These are phyloP conservation scores for Glyphotaelius pellucidus DNA, from an alignment of 2,888 invertebrate genomes.

Conservation along the genomic window DNA sequence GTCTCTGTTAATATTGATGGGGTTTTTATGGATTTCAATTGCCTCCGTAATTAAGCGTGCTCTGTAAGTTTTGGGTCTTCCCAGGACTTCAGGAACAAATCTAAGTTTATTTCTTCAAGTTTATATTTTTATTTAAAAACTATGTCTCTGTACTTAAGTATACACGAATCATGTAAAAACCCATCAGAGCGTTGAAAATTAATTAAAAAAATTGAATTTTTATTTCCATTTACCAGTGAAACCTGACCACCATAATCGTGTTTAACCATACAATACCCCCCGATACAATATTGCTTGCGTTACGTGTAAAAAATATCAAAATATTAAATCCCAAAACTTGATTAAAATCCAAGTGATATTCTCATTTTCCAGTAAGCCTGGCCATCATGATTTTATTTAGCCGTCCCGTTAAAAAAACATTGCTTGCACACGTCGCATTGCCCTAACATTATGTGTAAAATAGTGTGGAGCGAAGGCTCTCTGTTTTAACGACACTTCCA, in stretches of 20 bases:
- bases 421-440: not conserved
- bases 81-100: no score
- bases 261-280: not conserved
- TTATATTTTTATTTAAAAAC: no score
- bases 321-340: not conserved
- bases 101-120: no score
- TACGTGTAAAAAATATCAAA: not conserved
- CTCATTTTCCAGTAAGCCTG: not conserved
- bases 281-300: not conserved
- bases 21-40: no score
- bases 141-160: no score
- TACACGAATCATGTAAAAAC: no score
- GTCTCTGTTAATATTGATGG: no score
- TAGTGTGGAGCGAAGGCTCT: not conserved
- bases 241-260: not conserved
- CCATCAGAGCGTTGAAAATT: no score
- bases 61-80: no score
- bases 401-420: not conserved
- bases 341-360: not conserved
- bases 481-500: not conserved
- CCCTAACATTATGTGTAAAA: not conserved
- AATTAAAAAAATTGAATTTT: no score
- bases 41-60: no score
- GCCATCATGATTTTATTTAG: not conserved
- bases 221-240: no score